Percentiles rank a stretch among this genome's conserved stretches.
Evolutionary conservation across 2,797 vertebrate genomes (phyloP).

Genomic region (Mormyrops attenuatus): DNA sequence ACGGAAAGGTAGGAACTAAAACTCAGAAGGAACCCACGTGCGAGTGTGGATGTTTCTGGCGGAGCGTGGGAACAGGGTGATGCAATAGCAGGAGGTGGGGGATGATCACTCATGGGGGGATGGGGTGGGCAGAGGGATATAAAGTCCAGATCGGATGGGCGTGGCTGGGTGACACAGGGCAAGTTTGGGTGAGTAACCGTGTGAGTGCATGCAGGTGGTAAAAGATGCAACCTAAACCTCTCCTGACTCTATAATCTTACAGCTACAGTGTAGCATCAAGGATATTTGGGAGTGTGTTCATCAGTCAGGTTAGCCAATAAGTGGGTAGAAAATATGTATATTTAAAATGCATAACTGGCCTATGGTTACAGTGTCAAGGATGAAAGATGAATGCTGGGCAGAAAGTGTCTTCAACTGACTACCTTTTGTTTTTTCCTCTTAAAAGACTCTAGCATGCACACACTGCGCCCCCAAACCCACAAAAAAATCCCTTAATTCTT

Average conservation of each 20-base stretch:
- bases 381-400: not conserved
- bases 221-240: constrained; percentile 24
- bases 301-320: not conserved
- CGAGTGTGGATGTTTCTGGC: constrained; percentile 65
- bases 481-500: not conserved
- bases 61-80: constrained; percentile 46
- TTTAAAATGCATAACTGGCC: not conserved
- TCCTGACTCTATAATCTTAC: not conserved
- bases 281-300: not conserved
- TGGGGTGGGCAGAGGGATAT: constrained; percentile 32
- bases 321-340: not conserved
- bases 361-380: not conserved
- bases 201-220: constrained; percentile 40
- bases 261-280: not conserved
- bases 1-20: constrained; percentile 44
- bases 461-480: not conserved
- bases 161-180: constrained; percentile 34
- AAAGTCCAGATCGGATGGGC: constrained; percentile 59
- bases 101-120: constrained; percentile 40
- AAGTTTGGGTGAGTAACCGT: constrained; percentile 19
- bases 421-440: not conserved
- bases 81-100: constrained; percentile 29
- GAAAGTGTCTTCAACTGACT: not conserved
- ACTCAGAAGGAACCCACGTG: constrained; percentile 34
- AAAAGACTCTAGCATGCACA: not conserved